A percentile compares a stretch with the other conserved stretches of the same genome.
Evolutionary conservation across 2,888 invertebrate genomes (phyloP).

Genomic region (Julus scandinavius): DNA sequence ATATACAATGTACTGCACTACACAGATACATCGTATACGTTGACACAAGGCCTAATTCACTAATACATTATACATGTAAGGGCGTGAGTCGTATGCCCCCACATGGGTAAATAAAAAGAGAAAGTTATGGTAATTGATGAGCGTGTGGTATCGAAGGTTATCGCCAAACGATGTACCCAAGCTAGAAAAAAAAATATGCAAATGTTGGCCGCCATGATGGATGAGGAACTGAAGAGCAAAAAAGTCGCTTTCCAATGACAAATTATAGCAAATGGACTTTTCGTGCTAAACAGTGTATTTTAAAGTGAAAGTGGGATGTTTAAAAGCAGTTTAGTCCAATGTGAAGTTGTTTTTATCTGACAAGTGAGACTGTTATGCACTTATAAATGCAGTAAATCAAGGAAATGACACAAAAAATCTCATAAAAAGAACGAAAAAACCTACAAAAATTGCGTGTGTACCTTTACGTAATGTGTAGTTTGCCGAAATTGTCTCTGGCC

Average conservation of each 20-base stretch:
- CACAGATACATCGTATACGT: too few species aligned
- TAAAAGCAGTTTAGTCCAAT: slow-evolving; percentile 46
- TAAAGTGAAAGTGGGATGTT: slow-evolving; percentile 50
- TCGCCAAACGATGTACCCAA: not conserved
- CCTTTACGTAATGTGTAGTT: not conserved
- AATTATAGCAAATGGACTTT: slow-evolving; percentile 49
- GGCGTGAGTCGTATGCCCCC: not conserved
- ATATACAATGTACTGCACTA: not conserved
- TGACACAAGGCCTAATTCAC: not conserved
- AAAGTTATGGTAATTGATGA: slow-evolving; percentile 46
- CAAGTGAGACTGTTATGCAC: slow-evolving; percentile 47
- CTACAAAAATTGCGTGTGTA: too few species aligned
- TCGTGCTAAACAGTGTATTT: slow-evolving; percentile 49
- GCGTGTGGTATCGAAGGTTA: slow-evolving; percentile 1
- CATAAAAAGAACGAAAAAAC: not conserved
- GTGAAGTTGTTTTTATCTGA: slow-evolving; percentile 48
- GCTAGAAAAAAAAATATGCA: slow-evolving; percentile 2
- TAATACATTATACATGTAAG: not conserved
- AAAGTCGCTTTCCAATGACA: slow-evolving; percentile 45
- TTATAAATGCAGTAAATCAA: slow-evolving; percentile 47
- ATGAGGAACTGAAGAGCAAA: not conserved
- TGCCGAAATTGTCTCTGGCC: not conserved
- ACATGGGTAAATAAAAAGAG: slow-evolving; percentile 17
- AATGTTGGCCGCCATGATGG: slow-evolving; percentile 42
- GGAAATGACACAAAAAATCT: slow-evolving; percentile 37